Conservation (phyloP, 2,888 invertebrate species). For the Drosophila cyrtoloma region DNA sequence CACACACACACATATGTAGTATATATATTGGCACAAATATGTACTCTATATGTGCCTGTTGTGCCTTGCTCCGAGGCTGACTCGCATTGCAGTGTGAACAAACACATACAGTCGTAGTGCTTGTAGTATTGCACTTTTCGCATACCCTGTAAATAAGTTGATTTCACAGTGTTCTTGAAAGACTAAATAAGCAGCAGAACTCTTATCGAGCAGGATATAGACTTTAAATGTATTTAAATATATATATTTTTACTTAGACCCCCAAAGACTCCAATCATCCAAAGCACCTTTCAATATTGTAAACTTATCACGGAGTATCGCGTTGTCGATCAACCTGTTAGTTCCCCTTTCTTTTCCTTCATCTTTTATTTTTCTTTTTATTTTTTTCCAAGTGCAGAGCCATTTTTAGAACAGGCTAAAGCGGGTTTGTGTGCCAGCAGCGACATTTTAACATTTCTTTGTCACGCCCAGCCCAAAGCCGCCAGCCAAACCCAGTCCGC, state of each 20-base stretch:
- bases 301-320: constrained; percentile 11
- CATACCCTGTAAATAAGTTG: constrained; percentile 16
- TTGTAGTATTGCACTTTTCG: neutral
- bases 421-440: constrained; percentile 59
- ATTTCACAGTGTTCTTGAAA: neutral
- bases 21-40: constrained; percentile 20
- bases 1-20: constrained; percentile 1
- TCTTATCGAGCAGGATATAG: neutral
- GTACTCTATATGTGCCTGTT: constrained; percentile 25
- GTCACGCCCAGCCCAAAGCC: constrained; percentile 34
- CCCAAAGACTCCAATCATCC: fast-evolving
- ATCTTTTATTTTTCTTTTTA: constrained; percentile 17
- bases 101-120: constrained; percentile 7
- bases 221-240: neutral
- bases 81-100: constrained; percentile 34
- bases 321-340: neutral
- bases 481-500: neutral
- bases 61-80: constrained; percentile 8
- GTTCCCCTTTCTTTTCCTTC: neutral
- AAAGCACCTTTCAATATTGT: neutral
- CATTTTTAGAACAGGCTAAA: constrained; percentile 57
- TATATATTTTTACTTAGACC: neutral
- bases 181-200: constrained; percentile 14
- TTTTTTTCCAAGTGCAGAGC: constrained; percentile 37
- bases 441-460: constrained; percentile 57